These are phyloP conservation scores for Chaetura pelagica DNA, from an alignment of 2,113 vertebrate species.

Conservation along the genomic window DNA sequence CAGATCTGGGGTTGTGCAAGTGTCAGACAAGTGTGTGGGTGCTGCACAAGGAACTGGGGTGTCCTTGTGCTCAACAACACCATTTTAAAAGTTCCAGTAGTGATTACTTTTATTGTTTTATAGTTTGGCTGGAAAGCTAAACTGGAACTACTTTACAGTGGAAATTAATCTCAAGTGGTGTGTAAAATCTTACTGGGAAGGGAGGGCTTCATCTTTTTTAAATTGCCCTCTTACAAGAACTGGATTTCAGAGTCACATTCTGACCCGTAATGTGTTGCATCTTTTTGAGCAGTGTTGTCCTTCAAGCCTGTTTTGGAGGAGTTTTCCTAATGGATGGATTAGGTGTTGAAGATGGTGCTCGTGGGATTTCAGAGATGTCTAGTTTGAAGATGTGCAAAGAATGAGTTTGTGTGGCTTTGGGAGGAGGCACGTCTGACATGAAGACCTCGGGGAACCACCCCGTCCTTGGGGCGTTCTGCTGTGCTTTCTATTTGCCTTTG, in stretches of 20 bases:
- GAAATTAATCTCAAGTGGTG: not conserved
- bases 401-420: not conserved
- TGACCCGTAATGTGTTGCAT: not conserved
- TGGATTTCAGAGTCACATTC: fast-evolving
- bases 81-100: not conserved
- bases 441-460: not conserved
- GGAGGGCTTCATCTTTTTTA: not conserved
- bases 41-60: not conserved
- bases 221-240: not conserved
- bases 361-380: not conserved
- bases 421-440: not conserved
- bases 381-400: not conserved
- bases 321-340: not conserved
- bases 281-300: not conserved
- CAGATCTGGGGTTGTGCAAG: not conserved
- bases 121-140: not conserved
- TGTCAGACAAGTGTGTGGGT: too few species aligned
- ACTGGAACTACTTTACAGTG: not conserved
- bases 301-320: not conserved
- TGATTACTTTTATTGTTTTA: not conserved
- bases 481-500: not conserved
- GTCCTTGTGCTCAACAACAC: not conserved
- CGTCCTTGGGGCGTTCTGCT: not conserved
- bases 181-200: not conserved
- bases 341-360: not conserved